These are phyloP conservation scores for Zhengitettix transpicula DNA, from an alignment of 2,888 invertebrate genomes.

Conservation along the genomic window DNA sequence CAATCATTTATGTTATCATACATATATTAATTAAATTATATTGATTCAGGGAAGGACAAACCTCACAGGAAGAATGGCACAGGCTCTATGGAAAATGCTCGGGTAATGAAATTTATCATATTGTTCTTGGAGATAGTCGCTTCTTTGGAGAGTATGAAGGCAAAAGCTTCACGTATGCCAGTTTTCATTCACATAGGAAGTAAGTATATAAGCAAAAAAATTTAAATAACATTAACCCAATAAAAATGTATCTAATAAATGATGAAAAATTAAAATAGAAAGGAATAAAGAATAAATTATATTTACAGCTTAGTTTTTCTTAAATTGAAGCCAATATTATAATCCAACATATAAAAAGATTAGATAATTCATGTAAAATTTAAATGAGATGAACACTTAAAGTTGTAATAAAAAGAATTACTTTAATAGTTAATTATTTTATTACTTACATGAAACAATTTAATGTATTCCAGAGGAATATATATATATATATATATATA, in stretches of 20 bases:
- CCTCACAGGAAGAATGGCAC: constrained; percentile 95
- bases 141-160: constrained; percentile 98
- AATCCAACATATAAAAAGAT: too few relatives aligned
- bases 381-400: too few relatives aligned
- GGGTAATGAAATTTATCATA: constrained; percentile 98
- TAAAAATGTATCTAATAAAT: background rate
- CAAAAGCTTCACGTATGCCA: constrained; percentile 98
- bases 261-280: background rate
- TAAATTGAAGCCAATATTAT: too few relatives aligned
- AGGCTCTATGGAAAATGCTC: constrained; percentile 95
- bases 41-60: constrained; percentile 70
- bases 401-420: too few relatives aligned
- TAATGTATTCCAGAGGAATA: too few relatives aligned
- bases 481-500: too few relatives aligned
- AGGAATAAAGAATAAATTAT: too few relatives aligned
- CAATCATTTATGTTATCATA: background rate
- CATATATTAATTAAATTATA: background rate
- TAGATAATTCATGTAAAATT: too few relatives aligned
- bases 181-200: constrained; percentile 97
- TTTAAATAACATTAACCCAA: background rate
- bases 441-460: too few relatives aligned
- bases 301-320: too few relatives aligned
- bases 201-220: constrained; percentile 31
- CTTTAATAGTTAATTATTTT: too few relatives aligned
- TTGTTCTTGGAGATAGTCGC: constrained; percentile 80